A percentile compares a stretch with the other conserved stretches of the same genome.
Evolutionary conservation across 1,140 invertebrate genomes (phyloP).

Genomic region (Zaprionus taronus): DNA sequence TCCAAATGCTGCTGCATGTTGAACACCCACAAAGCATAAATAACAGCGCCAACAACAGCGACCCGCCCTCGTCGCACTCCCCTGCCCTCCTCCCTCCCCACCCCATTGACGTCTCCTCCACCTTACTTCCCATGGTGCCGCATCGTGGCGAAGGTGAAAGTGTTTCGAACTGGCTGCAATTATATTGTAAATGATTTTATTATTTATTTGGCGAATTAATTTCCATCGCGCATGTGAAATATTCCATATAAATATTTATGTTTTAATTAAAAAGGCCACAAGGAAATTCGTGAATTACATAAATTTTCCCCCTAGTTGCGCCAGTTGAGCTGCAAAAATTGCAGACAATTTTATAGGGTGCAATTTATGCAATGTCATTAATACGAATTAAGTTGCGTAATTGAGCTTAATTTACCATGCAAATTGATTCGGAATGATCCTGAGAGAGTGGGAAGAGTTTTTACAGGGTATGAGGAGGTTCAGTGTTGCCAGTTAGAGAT

Average conservation of each 20-base stretch:
- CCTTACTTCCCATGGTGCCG: not conserved
- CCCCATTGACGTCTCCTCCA: not conserved
- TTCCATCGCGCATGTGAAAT: slow-evolving; percentile 67
- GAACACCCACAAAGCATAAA: slow-evolving; percentile 82
- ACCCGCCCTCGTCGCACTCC: slow-evolving; percentile 25
- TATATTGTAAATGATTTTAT: slow-evolving; percentile 83
- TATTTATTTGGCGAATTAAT: slow-evolving; percentile 82
- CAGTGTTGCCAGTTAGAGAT: no score
- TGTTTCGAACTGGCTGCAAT: slow-evolving; percentile 71
- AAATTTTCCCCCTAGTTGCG: slow-evolving; percentile 48
- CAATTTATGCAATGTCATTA: slow-evolving; percentile 71
- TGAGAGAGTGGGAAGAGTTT: not conserved
- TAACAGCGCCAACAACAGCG: slow-evolving; percentile 67
- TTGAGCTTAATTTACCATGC: slow-evolving; percentile 29
- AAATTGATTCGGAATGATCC: not conserved
- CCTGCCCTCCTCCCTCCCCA: not conserved
- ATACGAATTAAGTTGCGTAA: slow-evolving; percentile 66
- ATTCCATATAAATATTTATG: slow-evolving; percentile 83
- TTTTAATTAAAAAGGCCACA: slow-evolving; percentile 82
- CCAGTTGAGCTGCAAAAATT: slow-evolving; percentile 40
- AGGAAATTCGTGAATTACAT: slow-evolving; percentile 77
- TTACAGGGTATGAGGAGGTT: not conserved
- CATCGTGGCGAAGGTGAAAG: slow-evolving; percentile 79
- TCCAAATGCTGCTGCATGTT: slow-evolving; percentile 78
- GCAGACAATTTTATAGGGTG: slow-evolving; percentile 68